These are phyloP conservation scores for Cryptus armator DNA, from an alignment of 2,888 invertebrate genomes.

Conservation along the genomic window DNA sequence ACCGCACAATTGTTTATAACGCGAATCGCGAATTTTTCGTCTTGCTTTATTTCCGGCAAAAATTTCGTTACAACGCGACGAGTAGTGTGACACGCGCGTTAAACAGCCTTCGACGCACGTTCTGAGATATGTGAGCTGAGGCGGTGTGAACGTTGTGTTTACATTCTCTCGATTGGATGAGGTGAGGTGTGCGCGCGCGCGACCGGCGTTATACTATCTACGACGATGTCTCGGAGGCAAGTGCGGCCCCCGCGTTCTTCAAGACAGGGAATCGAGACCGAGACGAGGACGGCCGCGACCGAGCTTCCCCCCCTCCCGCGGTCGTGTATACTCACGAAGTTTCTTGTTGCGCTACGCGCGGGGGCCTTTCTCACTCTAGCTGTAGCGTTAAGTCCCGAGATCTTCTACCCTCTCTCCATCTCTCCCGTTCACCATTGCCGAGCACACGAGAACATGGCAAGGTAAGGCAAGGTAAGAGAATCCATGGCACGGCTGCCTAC, in stretches of 20 bases:
- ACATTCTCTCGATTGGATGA: conserved; percentile 51
- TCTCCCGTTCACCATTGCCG: conserved; percentile 16
- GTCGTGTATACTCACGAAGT: conserved; percentile 39
- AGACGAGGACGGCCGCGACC: conserved; percentile 55
- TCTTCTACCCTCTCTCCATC: conserved; percentile 57
- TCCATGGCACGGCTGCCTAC: conserved; percentile 35
- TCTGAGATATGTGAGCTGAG: not conserved
- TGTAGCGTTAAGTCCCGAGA: conserved; percentile 14
- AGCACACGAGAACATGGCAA: conserved; percentile 29
- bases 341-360: conserved; percentile 50
- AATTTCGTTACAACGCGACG: not conserved
- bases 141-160: conserved; percentile 50
- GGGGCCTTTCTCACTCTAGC: conserved; percentile 43
- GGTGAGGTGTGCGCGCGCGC: conserved; percentile 19
- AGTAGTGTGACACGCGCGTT: conserved; percentile 8
- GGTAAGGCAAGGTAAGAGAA: conserved; percentile 38
- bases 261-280: conserved; percentile 73
- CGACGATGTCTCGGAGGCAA: conserved; percentile 75
- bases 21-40: not conserved
- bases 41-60: not conserved
- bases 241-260: conserved; percentile 72
- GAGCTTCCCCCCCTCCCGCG: conserved; percentile 16
- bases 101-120: conserved; percentile 17
- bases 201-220: conserved; percentile 61
- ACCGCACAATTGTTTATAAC: conserved; percentile 20